Base-by-base conservation (phyloP, 2,888 invertebrate genomes). In the Xanthia icteritia region DNA sequence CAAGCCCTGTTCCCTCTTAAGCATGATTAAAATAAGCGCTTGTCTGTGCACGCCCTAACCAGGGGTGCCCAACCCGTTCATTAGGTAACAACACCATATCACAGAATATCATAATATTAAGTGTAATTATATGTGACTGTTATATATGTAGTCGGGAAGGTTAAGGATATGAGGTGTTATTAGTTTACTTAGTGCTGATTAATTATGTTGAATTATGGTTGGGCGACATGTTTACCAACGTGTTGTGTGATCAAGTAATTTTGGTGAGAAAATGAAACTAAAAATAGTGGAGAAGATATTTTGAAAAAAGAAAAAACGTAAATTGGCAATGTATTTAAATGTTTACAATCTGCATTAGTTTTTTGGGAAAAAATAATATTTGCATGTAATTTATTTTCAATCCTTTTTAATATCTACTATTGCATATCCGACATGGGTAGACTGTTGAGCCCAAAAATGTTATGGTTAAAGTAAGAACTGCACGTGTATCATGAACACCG, bases 91-190 rank as follows among this genome's bases (percentile, higher is more conserved):
- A 31, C 36, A 36, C n/a, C 27, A 23, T 39, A 27, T 51, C 15
- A 63, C n/a, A 17, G 4, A 20, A 20, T 42, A 51, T n/a, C 39
- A 56, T 48, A 13, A 11, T 15, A 77, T 51, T 80, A 71, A 2
- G 9, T 63, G 45, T 39, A 31, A 56, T 48, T 9, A 42, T 11
- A 64, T 0, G 9, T 27, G n/a, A 5, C 13, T 23, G 42, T 65
- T 79, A 17, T 42, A 42, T 51, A n/a, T 54, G 54, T 51, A 64
- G 79, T n/a, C 39, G 27, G 60, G 39, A 51, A 45, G 11, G 27
- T 45, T 15, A 15, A 11, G 23, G 17, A 45, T 36, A 64, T 42
- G 45, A 63, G n/a, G 54, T 56, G 20, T 36, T 36, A 45, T 76
- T 76, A 9, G 45, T 56, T 54, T 31, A n/a, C 6, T 8, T 2